Conservation (phyloP, 1,140 invertebrate genomes). For the Thereuonema tuberculata region DNA sequence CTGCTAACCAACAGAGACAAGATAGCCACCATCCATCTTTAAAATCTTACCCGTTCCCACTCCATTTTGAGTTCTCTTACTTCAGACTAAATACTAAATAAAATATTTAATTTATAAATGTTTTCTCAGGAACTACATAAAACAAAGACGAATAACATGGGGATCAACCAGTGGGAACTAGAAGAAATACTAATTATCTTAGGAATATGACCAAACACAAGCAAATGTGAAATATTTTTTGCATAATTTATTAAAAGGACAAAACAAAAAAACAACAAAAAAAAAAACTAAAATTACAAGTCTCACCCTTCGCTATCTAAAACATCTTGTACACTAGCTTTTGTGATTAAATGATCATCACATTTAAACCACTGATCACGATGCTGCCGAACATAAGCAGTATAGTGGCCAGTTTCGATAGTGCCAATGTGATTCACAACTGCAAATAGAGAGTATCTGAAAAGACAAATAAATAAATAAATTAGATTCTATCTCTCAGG, state of each 20-base stretch:
- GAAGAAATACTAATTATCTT: too few species aligned
- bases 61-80: too few species aligned
- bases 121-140: background rate
- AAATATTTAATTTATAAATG: background rate
- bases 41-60: too few species aligned
- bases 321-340: slow-evolving; percentile 73
- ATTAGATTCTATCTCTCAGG: too few species aligned
- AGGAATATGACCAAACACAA: too few species aligned
- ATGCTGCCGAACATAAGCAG: slow-evolving; percentile 81
- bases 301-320: slow-evolving; percentile 83
- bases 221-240: too few species aligned
- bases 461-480: slow-evolving; percentile 14
- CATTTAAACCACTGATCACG: slow-evolving; percentile 92
- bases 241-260: background rate
- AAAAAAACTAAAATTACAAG: slow-evolving; percentile 10
- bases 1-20: too few species aligned
- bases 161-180: too few species aligned
- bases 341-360: slow-evolving; percentile 86
- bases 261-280: background rate
- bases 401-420: slow-evolving; percentile 87
- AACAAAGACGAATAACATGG: too few species aligned
- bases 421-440: slow-evolving; percentile 93
- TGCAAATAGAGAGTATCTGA: slow-evolving; percentile 80
- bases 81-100: background rate
- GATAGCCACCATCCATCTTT: too few species aligned